Evolutionary conservation across 2,797 vertebrate genomes (phyloP).

Genomic region (Hoplostethus mediterraneus): DNA sequence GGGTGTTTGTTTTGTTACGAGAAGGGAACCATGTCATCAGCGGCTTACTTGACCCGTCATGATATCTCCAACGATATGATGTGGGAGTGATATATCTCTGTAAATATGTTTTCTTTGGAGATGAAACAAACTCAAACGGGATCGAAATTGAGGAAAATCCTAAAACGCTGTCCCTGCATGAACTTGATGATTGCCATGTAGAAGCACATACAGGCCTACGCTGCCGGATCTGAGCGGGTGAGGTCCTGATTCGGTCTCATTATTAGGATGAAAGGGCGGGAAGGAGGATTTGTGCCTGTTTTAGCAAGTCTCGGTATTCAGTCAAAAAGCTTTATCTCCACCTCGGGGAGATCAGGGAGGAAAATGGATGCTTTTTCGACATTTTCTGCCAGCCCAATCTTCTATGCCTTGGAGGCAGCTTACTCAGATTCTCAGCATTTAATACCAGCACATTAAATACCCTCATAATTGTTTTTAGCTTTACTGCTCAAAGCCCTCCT

Average conservation of each 20-base stretch:
- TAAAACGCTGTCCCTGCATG: conserved; percentile 60
- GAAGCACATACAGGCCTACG: conserved; percentile 13
- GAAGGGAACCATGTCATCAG: conserved; percentile 66
- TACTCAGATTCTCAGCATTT: conserved; percentile 68
- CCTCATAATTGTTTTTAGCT: conserved; percentile 75
- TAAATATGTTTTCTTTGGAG: conserved; percentile 62
- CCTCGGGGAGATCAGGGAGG: conserved; percentile 73
- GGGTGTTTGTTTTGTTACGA: conserved; percentile 55
- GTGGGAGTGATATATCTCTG: conserved; percentile 60
- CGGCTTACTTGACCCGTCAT: conserved; percentile 56
- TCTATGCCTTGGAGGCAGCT: conserved; percentile 77
- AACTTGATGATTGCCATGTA: conserved; percentile 63
- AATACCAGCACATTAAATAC: conserved; percentile 68
- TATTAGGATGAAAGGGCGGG: conserved; percentile 72
- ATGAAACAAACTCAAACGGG: conserved; percentile 61
- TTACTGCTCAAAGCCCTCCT: conserved; percentile 65
- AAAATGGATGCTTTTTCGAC: conserved; percentile 69
- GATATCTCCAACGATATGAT: conserved; percentile 55
- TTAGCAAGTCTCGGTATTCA: conserved; percentile 77
- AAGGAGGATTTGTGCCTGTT: conserved; percentile 76
- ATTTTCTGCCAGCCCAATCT: conserved; percentile 69
- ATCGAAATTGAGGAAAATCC: conserved; percentile 67
- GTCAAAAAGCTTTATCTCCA: conserved; percentile 68
- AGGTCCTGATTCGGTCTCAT: conserved; percentile 71
- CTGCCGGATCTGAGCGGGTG: conserved; percentile 66